Percentiles rank a stretch among this genome's conserved stretches.
phyloP scores from a whole-genome alignment of 2,797 vertebrate species.

The Cichlasoma orientale region DNA sequence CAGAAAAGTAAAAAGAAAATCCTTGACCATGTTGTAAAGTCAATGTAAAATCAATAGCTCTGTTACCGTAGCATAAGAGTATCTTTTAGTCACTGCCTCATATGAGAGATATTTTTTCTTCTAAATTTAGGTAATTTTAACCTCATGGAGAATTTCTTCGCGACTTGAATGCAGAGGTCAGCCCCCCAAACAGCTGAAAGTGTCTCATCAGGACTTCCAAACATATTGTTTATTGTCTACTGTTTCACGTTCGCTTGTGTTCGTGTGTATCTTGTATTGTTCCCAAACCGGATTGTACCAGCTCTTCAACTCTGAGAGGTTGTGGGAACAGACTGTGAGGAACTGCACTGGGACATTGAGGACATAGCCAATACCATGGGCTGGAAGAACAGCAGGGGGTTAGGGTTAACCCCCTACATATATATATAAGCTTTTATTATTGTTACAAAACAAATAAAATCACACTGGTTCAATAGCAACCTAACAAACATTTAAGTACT shows the following conservation, averaged over 20 bases:
- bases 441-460: not conserved
- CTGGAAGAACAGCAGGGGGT: constrained; percentile 80
- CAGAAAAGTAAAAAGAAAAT: too few species aligned
- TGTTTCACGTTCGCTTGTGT: not conserved
- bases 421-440: not conserved
- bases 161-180: constrained; percentile 15
- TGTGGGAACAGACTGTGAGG: constrained; percentile 79
- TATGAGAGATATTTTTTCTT: not conserved
- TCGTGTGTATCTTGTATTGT: constrained; percentile 13
- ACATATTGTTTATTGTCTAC: constrained; percentile 4
- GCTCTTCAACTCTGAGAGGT: constrained; percentile 74
- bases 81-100: not conserved
- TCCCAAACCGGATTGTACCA: constrained; percentile 37
- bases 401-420: too few species aligned
- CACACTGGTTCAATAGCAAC: not conserved
- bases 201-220: constrained; percentile 50
- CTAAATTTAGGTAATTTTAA: constrained; percentile 60
- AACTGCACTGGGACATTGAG: constrained; percentile 73
- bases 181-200: constrained; percentile 49
- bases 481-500: not conserved
- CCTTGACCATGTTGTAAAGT: too few species aligned
- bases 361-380: constrained; percentile 65
- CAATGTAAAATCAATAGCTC: not conserved
- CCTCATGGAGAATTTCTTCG: constrained; percentile 66
- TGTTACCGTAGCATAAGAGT: not conserved